Evolutionary conservation across 2,113 vertebrate species (phyloP).

Genomic region (Podarcis muralis): DNA sequence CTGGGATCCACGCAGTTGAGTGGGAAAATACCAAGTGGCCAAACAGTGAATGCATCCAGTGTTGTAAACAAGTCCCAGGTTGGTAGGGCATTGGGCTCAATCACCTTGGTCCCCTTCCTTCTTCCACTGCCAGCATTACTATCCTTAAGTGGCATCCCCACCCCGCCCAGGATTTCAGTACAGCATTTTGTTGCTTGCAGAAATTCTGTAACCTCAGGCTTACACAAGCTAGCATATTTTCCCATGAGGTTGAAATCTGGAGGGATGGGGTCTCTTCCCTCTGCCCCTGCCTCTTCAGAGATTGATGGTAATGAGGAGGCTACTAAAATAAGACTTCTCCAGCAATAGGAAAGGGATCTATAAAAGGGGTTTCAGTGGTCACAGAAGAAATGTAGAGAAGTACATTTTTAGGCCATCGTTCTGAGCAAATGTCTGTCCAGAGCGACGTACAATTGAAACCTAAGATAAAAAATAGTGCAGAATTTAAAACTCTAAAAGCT

Average conservation of each 20-base stretch:
- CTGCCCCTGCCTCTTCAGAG: background rate
- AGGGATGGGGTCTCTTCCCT: no score
- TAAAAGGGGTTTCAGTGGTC: background rate
- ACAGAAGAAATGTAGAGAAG: background rate
- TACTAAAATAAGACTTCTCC: no score
- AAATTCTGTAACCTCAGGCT: no score
- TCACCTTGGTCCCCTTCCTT: no score
- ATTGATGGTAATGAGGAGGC: background rate
- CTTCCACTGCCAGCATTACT: no score
- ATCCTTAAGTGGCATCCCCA: background rate
- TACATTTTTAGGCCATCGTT: background rate
- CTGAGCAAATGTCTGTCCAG: no score
- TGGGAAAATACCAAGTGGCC: constrained; percentile 75
- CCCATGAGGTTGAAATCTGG: background rate
- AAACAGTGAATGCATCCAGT: constrained; percentile 74
- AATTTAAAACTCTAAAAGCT: no score
- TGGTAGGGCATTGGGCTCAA: constrained; percentile 36
- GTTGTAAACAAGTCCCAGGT: constrained; percentile 92
- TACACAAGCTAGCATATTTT: background rate
- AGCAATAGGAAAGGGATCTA: background rate
- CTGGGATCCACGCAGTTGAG: constrained; percentile 73
- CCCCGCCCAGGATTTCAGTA: background rate
- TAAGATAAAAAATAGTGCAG: no score
- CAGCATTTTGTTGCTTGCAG: background rate
- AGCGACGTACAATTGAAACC: no score